Base-by-base conservation (phyloP, 2,797 vertebrate species). In the Xenops minutus region DNA sequence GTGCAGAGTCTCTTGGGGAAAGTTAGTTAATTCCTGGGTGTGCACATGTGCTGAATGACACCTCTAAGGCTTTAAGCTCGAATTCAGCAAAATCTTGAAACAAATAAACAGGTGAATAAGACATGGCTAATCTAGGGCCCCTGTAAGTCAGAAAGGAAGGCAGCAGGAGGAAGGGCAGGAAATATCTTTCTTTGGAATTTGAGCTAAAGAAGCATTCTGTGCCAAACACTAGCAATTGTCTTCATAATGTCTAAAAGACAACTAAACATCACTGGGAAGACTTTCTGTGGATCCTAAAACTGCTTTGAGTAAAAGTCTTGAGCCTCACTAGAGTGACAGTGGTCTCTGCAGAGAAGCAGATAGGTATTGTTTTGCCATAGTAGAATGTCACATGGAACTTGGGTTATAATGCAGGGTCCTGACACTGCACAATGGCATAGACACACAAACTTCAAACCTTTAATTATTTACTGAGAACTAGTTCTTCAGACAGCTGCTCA, bases 21-120 rank as follows among this genome's bases (percentile, higher is more conserved):
- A 64, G 37, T 4, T 16, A 32, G 48, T 24, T 66, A 64, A 75
- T 23, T 22, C 39, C 55, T 63, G 56, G 48, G 62, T 20, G 7
- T 41, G 34, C 13, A 30, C 4, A 1, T 56, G 3, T 21, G 59
- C 55, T 56, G 39, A 78, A 43, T 54, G 46, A 78, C 51, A 68
- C 5, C 6, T 10, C 13, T 29, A 29, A 46, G 34, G 11, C 0
- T 2, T 17, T 51, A 66, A 66, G 14, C 0, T 1, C 52, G 30
- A 92, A 76, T 76, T 82, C 43, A 87, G 36, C 24, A 78, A 84
- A 71, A 75, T n/a, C 48, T 30, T 75, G n/a, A 68, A 90, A 85
- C 5, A 85, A 78, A 68, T 29, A 77, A 61, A 51, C 8, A 72
- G 46, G 44, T 58, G 67, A 77, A 68, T 43, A 68, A 72, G 14